These are phyloP conservation scores for Drosophila neotestacea DNA, from an alignment of 2,888 invertebrate species.

Conservation along the genomic window DNA sequence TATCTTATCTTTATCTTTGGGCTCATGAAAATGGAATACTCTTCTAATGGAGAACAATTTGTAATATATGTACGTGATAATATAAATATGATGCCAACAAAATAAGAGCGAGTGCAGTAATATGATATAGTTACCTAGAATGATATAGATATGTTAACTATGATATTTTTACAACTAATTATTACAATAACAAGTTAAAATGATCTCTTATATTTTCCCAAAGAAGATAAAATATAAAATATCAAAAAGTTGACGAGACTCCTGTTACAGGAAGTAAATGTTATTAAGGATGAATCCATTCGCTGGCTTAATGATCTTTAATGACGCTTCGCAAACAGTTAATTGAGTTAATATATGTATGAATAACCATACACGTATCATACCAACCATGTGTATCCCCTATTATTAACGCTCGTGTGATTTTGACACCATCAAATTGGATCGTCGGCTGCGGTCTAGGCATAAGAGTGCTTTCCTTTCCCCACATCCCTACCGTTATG, in stretches of 20 bases:
- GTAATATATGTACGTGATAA: too few species aligned
- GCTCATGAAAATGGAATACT: not conserved
- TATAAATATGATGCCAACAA: too few species aligned
- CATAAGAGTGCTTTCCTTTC: not conserved
- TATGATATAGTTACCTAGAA: too few species aligned
- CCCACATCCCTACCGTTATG: conserved; percentile 46
- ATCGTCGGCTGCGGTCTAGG: conserved; percentile 64
- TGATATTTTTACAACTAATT: too few species aligned
- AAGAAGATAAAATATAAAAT: too few species aligned
- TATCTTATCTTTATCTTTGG: not conserved
- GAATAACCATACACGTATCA: conserved; percentile 17
- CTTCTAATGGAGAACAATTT: too few species aligned
- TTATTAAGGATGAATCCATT: not conserved
- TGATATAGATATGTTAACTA: too few species aligned
- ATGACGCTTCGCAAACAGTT: conserved; percentile 27
- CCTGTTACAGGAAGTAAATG: too few species aligned
- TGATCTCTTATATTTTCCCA: too few species aligned
- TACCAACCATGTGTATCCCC: conserved; percentile 26
- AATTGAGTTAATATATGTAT: conserved; percentile 24
- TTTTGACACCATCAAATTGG: conserved; percentile 77
- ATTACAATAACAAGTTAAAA: too few species aligned
- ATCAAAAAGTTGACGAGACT: too few species aligned
- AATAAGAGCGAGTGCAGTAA: too few species aligned
- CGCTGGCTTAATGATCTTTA: conserved; percentile 14
- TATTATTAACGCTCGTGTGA: conserved; percentile 80